A percentile compares a stretch with the other conserved stretches of the same genome.
phyloP scores from a whole-genome alignment of 37 sponge, comb jelly and placozoan species.

The Haliclona indistincta region DNA sequence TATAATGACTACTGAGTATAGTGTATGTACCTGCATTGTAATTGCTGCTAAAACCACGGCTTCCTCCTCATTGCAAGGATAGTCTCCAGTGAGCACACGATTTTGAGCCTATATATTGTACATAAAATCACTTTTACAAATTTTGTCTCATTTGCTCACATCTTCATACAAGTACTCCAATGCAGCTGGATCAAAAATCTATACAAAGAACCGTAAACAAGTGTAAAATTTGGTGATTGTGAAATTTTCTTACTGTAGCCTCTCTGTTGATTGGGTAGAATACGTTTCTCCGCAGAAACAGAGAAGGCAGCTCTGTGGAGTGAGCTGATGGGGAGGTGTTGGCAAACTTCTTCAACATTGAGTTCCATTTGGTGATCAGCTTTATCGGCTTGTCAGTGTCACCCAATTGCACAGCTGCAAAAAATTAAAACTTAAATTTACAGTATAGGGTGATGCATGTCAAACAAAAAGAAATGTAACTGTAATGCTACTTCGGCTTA shows the following conservation, averaged over 20 bases:
- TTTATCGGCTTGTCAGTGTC: conserved; percentile 69
- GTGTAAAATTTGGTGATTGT: neutral
- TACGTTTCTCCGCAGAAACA: conserved; percentile 60
- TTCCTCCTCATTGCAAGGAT: conserved; percentile 71
- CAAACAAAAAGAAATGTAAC: too few species aligned
- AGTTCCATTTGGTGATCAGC: conserved; percentile 44
- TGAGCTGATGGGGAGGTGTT: too few species aligned
- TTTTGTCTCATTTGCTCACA: too few species aligned
- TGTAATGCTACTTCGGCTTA: too few species aligned
- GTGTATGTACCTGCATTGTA: conserved; percentile 37
- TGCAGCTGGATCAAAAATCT: conserved; percentile 47
- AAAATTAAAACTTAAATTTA: too few species aligned
- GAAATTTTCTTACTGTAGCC: conserved; percentile 16
- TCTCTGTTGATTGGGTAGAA: conserved; percentile 38
- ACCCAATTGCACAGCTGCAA: too few species aligned
- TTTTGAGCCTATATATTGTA: conserved; percentile 59
- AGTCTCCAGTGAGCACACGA: conserved; percentile 60
- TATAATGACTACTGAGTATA: neutral
- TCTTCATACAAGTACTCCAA: conserved; percentile 59
- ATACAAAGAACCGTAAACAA: too few species aligned
- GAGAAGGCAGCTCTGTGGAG: conserved; percentile 29
- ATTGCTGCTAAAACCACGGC: conserved; percentile 67
- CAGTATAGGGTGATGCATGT: too few species aligned
- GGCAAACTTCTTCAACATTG: conserved; percentile 24
- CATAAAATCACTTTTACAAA: too few species aligned